These are phyloP conservation scores for Agapornis roseicollis DNA, from an alignment of 2,113 vertebrate species.

Conservation along the genomic window DNA sequence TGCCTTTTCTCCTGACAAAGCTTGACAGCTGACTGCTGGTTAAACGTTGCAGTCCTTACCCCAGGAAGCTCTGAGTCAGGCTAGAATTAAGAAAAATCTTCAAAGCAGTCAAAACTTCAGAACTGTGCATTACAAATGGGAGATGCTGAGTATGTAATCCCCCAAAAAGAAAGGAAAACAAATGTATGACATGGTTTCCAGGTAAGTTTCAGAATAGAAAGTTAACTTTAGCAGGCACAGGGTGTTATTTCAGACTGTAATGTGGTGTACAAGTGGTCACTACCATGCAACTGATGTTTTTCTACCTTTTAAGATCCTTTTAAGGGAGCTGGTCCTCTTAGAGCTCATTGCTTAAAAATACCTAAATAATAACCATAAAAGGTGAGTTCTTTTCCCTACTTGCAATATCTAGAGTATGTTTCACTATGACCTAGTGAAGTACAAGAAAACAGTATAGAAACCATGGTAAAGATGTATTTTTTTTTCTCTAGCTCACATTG, in stretches of 20 bases:
- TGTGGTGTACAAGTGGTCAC: background rate
- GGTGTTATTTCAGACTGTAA: background rate
- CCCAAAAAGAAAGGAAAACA: background rate
- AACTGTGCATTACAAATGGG: background rate
- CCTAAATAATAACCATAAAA: background rate
- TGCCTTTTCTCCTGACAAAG: background rate
- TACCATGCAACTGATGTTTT: fast-evolving
- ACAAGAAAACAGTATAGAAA: background rate
- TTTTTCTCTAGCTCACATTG: background rate
- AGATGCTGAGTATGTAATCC: background rate
- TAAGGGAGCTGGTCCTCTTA: background rate
- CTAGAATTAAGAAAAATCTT: background rate
- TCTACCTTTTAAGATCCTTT: background rate
- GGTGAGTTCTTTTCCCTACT: background rate
- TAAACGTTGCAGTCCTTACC: background rate
- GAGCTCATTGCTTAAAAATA: background rate
- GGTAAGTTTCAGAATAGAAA: background rate
- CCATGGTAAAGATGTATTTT: background rate
- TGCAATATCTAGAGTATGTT: background rate
- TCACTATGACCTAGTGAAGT: background rate
- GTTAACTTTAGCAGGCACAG: background rate
- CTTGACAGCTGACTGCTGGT: background rate
- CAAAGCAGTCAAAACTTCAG: background rate
- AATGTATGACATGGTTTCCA: background rate
- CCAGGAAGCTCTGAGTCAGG: background rate